These are phyloP conservation scores for Micrasema longulum DNA, from an alignment of 1,140 invertebrate species.

Conservation along the genomic window DNA sequence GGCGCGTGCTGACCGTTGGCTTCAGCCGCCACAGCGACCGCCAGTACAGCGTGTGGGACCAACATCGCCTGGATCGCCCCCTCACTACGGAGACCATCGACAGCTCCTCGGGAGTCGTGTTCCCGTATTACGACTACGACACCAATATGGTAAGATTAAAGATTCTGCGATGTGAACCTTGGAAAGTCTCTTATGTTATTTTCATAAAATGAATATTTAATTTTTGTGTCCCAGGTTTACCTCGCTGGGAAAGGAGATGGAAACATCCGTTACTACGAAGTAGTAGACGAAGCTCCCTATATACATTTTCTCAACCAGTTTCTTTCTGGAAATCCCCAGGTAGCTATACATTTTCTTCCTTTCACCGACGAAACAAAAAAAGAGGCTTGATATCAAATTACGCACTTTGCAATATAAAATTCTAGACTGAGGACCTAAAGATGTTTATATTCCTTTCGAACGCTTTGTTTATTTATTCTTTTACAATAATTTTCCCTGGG, in stretches of 20 bases:
- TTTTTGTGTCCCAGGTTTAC: constrained; percentile 62
- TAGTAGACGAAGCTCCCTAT: constrained; percentile 86
- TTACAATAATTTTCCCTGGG: too few species aligned
- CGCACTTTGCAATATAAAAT: too few species aligned
- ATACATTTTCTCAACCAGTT: constrained; percentile 92
- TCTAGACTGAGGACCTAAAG: too few species aligned
- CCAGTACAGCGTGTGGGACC: constrained; percentile 90
- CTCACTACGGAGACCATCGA: constrained; percentile 87
- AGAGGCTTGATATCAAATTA: too few species aligned
- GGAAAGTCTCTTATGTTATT: too few species aligned
- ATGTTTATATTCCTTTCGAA: too few species aligned
- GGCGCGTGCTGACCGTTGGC: constrained; percentile 86
- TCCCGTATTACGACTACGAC: constrained; percentile 94
- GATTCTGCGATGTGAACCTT: too few species aligned
- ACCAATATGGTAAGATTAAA: constrained; percentile 78
- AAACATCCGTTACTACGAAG: constrained; percentile 95
- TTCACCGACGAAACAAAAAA: too few species aligned
- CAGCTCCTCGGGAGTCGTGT: constrained; percentile 91
- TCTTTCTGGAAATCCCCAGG: constrained; percentile 89
- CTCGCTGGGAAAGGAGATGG: constrained; percentile 86
- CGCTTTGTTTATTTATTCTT: too few species aligned
- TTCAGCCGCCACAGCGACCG: constrained; percentile 92
- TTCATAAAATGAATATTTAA: too few species aligned
- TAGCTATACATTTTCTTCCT: too few species aligned
- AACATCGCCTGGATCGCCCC: constrained; percentile 82